These are phyloP conservation scores for Kryphioiulus occultus DNA, from an alignment of 2,888 invertebrate species.

Conservation along the genomic window DNA sequence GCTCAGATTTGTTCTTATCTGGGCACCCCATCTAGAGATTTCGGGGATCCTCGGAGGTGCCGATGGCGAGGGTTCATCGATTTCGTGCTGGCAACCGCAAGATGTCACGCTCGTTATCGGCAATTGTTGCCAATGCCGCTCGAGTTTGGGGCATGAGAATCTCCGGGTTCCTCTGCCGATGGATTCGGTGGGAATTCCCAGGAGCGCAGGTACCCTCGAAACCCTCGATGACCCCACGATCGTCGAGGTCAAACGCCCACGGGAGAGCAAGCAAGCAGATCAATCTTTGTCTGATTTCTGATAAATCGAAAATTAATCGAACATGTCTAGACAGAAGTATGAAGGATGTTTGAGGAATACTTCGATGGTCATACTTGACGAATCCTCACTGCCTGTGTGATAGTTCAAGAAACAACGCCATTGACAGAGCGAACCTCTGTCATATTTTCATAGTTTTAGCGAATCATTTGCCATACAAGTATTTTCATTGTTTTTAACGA, in stretches of 20 bases:
- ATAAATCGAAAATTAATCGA: no score
- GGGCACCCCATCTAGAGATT: not conserved
- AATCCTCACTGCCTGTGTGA: no score
- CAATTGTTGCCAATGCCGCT: not conserved
- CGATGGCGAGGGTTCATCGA: not conserved
- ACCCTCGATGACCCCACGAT: not conserved
- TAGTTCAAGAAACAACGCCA: no score
- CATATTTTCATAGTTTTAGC: no score
- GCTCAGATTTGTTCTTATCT: not conserved
- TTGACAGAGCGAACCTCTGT: no score
- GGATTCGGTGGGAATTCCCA: slow-evolving; percentile 15
- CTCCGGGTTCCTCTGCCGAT: not conserved
- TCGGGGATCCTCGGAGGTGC: not conserved
- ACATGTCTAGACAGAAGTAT: no score
- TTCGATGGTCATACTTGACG: no score
- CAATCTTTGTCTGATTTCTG: not conserved
- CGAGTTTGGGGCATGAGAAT: not conserved
- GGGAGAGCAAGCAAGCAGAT: not conserved
- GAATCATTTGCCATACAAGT: no score
- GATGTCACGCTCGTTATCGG: not conserved
- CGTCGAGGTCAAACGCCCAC: not conserved
- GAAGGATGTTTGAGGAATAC: no score
- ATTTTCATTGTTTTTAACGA: no score
- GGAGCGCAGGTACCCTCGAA: not conserved
- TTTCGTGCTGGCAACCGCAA: not conserved